Base-by-base conservation (phyloP, 2,888 invertebrate species). In the Papilio protenor region DNA sequence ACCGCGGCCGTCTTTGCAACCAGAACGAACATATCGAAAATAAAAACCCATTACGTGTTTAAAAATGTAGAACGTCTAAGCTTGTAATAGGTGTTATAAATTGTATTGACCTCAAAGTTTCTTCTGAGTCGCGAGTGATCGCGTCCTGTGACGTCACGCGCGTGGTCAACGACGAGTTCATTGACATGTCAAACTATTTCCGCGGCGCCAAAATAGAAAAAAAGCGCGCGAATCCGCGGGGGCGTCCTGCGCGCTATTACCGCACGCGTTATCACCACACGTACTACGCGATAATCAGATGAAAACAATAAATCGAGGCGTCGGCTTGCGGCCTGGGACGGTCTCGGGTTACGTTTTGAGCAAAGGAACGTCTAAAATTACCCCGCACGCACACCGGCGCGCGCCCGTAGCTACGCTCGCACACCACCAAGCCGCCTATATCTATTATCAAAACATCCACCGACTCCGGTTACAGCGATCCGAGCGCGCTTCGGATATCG, bases 391-490 rank as follows among this genome's bases (percentile, higher is more conserved):
- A 92, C 90, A 93, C 79, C 80, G 73, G 82, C 80, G 81, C 84
- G 86, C 83, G 82, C 86, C 83, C 84, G 87, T 92, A 85, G 83
- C 85, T 86, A 92, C 87, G 89, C 90, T 88, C 92, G 82, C 91
- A 88, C 90, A 94, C 93, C 89, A 84, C 85, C 85, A 81, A 86
- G 81, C 83, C 84, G 91, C 91, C 91, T 93, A 94, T 94, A 94
- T 94, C 94, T 94, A 94, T 94, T 94, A 94, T 94, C 94, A 94
- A 94, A 94, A 94, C 94, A 94, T 94, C 93, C 94, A 94, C 88
- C 91, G 91, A 88, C 90, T 94, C 94, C 87, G 91, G 92, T 94
- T 94, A 94, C 94, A 91, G 92, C 92, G 94, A 94, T 92, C 93
- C 93, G 93, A 94, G 92, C 93, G 94, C 92, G 94, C 94, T 94